Evolutionary conservation across 2,113 vertebrate species (phyloP).

Genomic region (Anoura caudifer): DNA sequence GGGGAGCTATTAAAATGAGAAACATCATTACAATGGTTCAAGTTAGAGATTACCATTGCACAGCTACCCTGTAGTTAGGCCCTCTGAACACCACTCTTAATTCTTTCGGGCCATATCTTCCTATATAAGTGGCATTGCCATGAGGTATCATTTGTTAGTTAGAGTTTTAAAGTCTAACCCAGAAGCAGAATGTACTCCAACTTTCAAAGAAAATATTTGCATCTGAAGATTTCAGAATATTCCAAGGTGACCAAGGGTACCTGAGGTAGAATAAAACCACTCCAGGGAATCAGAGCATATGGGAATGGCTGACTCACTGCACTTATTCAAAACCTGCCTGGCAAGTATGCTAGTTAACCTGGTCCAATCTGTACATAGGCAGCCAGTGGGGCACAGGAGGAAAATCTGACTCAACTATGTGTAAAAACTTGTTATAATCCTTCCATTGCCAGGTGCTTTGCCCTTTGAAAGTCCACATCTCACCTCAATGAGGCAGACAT

Average conservation of each 20-base stretch:
- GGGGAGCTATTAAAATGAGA: constrained; percentile 19
- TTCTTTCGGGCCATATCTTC: background rate
- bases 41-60: background rate
- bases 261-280: background rate
- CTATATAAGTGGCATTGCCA: background rate
- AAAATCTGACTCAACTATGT: background rate
- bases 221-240: background rate
- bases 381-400: background rate
- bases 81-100: background rate
- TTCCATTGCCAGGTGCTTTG: background rate
- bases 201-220: background rate
- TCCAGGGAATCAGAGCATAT: background rate
- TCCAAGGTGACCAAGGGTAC: background rate
- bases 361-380: background rate
- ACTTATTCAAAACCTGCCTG: background rate
- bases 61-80: background rate
- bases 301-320: background rate
- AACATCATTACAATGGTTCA: background rate
- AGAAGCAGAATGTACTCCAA: background rate
- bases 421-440: background rate
- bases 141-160: background rate
- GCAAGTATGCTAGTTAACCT: background rate
- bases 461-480: background rate
- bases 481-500: background rate
- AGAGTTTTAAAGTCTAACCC: background rate